Percentiles rank a stretch among this genome's conserved stretches.
Evolutionary conservation across 2,888 invertebrate species (phyloP).

Genomic region (Netelia fuscicornis): DNA sequence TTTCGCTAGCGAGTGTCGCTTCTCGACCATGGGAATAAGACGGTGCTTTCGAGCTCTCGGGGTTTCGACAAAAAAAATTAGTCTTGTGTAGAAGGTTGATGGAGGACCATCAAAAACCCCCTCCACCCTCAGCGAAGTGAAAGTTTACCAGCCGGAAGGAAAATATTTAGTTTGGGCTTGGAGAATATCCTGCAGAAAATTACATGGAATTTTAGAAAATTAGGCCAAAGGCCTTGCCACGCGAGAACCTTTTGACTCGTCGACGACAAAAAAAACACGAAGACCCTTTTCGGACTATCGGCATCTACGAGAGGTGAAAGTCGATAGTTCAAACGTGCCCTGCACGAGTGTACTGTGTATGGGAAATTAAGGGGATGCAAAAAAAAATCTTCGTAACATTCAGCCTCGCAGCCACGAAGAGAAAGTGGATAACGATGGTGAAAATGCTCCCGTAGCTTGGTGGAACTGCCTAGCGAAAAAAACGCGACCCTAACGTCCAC

Average conservation of each 20-base stretch:
- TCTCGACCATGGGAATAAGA: slow-evolving; percentile 33
- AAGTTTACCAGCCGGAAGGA: slow-evolving; percentile 45
- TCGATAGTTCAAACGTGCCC: slow-evolving; percentile 49
- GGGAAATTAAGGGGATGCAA: slow-evolving; percentile 46
- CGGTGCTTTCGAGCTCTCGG: slow-evolving; percentile 27
- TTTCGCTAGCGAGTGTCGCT: slow-evolving; percentile 34
- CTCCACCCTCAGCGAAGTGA: slow-evolving; percentile 53
- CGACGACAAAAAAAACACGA: slow-evolving; percentile 47
- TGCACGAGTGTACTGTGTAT: not conserved
- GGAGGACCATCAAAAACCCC: slow-evolving; percentile 11
- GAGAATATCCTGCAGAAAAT: slow-evolving; percentile 37
- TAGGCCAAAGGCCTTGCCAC: slow-evolving; percentile 45
- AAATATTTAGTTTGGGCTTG: slow-evolving; percentile 52
- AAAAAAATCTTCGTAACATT: slow-evolving; percentile 63
- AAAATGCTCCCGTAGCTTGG: not conserved
- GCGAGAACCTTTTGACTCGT: slow-evolving; percentile 28
- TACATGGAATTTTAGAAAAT: slow-evolving; percentile 65
- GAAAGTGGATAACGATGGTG: slow-evolving; percentile 63
- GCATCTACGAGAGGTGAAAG: slow-evolving; percentile 61
- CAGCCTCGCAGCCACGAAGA: slow-evolving; percentile 42
- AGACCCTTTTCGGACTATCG: slow-evolving; percentile 54
- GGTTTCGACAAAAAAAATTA: slow-evolving; percentile 53
- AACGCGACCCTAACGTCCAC: slow-evolving; percentile 13
- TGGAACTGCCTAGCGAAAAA: not conserved
- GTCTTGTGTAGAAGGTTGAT: slow-evolving; percentile 37